Base-by-base conservation (phyloP, 2,113 vertebrate species). In the Motacilla tschutschensis region DNA sequence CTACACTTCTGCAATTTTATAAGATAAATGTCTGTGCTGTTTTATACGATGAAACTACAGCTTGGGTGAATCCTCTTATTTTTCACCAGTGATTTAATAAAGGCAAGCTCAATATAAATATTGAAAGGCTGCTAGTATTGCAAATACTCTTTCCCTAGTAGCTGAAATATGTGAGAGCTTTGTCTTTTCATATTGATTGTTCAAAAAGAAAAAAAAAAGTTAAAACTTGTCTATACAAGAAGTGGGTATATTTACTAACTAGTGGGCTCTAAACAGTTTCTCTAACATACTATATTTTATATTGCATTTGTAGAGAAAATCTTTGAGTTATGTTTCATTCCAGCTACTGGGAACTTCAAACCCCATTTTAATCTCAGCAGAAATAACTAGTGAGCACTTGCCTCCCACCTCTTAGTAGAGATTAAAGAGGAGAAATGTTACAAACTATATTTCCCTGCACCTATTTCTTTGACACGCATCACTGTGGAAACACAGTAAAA, bases 51-150 rank as follows among this genome's bases (percentile, higher is more conserved):
- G 96, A 97, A 96, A 96, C 95, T 94, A 94, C 92, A 95, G 94
- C 96, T 96, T 96, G 94, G 88, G 93, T 94, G 90, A 97, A 96
- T 97, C 96, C 92, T 89, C 80, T 87, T 97, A 94, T 96, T 97
- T 97, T 96, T 96, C 95, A 96, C 83, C 88, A 79, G 94, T 96
- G 96, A 97, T 97, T 97, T 97, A 97, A 97, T 97, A 97, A 97
- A 95, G 88, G 93, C 91, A 92, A 94, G 94, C 91, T 96, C 95
- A 87, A 96, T 95, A 97, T 97, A 97, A 97, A 97, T 97, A 97
- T 94, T 96, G 95, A 96, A 95, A 76, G 78, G 83, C 93, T 91
- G 93, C 92, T 95, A 69, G 71, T 94, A 89, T 84, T 54, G 76
- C 91, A 96, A 96, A 91, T 87, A 86, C 43, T 75, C 93, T 93